These are phyloP conservation scores for Trissolcus basalis DNA, from an alignment of 1,140 invertebrate species.

Conservation along the genomic window DNA sequence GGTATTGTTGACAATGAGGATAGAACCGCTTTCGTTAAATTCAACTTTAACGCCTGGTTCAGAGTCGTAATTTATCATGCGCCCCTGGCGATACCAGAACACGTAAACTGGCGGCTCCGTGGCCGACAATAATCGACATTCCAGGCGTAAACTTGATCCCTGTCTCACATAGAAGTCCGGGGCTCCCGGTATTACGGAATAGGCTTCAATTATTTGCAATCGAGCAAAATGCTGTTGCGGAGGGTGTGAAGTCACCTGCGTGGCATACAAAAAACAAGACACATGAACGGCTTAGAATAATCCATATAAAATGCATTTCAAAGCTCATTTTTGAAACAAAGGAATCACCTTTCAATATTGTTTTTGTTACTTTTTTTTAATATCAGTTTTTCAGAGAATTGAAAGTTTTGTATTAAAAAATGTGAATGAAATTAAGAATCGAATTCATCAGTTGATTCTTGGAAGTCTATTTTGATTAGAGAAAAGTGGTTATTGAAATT, in stretches of 20 bases:
- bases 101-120: slow-evolving; percentile 86
- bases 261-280: neutral
- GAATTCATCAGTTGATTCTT: too few relatives aligned
- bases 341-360: too few relatives aligned
- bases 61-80: slow-evolving; percentile 86
- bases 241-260: slow-evolving; percentile 70
- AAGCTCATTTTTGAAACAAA: too few relatives aligned
- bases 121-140: slow-evolving; percentile 83
- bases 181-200: slow-evolving; percentile 84
- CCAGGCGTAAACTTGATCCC: slow-evolving; percentile 82
- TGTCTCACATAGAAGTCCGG: slow-evolving; percentile 86
- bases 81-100: slow-evolving; percentile 86
- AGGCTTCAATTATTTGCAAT: slow-evolving; percentile 79
- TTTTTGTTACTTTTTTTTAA: too few relatives aligned
- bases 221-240: slow-evolving; percentile 69
- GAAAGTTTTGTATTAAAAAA: too few relatives aligned
- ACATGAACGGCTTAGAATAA: neutral
- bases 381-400: too few relatives aligned
- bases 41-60: slow-evolving; percentile 75
- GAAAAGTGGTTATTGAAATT: too few relatives aligned
- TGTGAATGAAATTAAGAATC: too few relatives aligned
- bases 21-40: slow-evolving; percentile 75
- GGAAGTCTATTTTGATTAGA: too few relatives aligned
- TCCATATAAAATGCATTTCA: neutral
- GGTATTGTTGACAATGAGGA: slow-evolving; percentile 78